Base-by-base conservation (phyloP, 1,140 invertebrate species). In the Cotesia chilonis region DNA sequence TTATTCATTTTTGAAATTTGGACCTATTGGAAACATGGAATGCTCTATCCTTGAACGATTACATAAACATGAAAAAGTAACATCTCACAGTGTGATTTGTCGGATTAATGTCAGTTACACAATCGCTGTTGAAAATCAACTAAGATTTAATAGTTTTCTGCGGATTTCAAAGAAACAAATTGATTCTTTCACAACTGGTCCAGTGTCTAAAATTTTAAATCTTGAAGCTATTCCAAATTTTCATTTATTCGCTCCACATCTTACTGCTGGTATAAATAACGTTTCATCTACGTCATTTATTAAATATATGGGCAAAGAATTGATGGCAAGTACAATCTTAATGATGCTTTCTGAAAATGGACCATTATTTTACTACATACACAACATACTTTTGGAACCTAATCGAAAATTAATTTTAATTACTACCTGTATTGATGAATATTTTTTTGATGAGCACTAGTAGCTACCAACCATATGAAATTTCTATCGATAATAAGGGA, bases 21-120 rank as follows among this genome's bases (percentile, higher is more conserved):
- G 74, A 35, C 71, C 74, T 35, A 12, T 70, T 28, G 17, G 71
- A 5, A 55, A 71, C 52, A 64, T 47, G 41, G 72, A 55, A 5
- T 51, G 54, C 10, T 55, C 75, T 68, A 71, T 68, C 66, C 71
- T n/a, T 71, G 28, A 74, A 73, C 7, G 71, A 59, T 65, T 71
- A 64, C 77, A 78, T 55, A 73, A 61, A 59, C 12, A 76, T 72
- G 47, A 74, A 20, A 77, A 79, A 75, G 74, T 76, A 64, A 37
- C 55, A 63, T 60, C 63, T 47, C 14, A 68, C 59, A 64, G 69
- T 63, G 68, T 65, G 51, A 57, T 36, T 17, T 73, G 52, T 12
- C 66, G 72, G 64, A 47, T 71, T 14, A 75, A 78, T 74, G 17
- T 75, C 9, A 72, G 75, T 20, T n/a, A 71, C 12, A 75, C 77